These are phyloP conservation scores for Drosophila rufa DNA, from an alignment of 1,140 invertebrate genomes.

Conservation along the genomic window DNA sequence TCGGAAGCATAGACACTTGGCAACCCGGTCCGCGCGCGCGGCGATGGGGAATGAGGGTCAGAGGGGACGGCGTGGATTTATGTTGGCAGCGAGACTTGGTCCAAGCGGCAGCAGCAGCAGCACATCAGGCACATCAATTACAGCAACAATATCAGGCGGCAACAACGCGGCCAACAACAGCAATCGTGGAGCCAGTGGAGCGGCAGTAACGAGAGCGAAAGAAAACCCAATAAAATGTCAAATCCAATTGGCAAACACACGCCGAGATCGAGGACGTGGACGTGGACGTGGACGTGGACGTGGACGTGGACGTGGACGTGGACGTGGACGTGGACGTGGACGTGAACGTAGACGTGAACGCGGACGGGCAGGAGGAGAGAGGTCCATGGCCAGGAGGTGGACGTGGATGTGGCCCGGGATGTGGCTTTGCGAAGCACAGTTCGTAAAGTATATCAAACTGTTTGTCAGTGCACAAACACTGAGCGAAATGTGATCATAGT, in stretches of 20 bases:
- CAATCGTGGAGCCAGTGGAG: slow-evolving; percentile 60
- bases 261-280: slow-evolving; percentile 32
- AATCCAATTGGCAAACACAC: slow-evolving; percentile 81
- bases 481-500: too few species aligned
- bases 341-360: too few species aligned
- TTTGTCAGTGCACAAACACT: slow-evolving; percentile 59
- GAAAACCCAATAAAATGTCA: slow-evolving; percentile 83
- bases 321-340: slow-evolving; percentile 8
- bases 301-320: background rate
- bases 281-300: slow-evolving; percentile 3
- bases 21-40: background rate
- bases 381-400: slow-evolving; percentile 29
- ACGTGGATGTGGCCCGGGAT: slow-evolving; percentile 11
- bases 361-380: background rate
- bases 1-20: slow-evolving; percentile 4
- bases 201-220: slow-evolving; percentile 76
- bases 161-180: slow-evolving; percentile 9
- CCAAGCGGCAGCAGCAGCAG: slow-evolving; percentile 48
- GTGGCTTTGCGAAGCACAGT: slow-evolving; percentile 52
- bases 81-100: slow-evolving; percentile 62
- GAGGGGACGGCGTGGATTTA: slow-evolving; percentile 62
- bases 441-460: slow-evolving; percentile 76
- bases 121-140: slow-evolving; percentile 69
- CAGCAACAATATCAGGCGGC: slow-evolving; percentile 42
- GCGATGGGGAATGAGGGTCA: background rate